A percentile compares a stretch with the other conserved stretches of the same genome.
These are phyloP conservation scores for Drosophila mimetica DNA, from an alignment of 2,888 invertebrate species.

Conservation along the genomic window DNA sequence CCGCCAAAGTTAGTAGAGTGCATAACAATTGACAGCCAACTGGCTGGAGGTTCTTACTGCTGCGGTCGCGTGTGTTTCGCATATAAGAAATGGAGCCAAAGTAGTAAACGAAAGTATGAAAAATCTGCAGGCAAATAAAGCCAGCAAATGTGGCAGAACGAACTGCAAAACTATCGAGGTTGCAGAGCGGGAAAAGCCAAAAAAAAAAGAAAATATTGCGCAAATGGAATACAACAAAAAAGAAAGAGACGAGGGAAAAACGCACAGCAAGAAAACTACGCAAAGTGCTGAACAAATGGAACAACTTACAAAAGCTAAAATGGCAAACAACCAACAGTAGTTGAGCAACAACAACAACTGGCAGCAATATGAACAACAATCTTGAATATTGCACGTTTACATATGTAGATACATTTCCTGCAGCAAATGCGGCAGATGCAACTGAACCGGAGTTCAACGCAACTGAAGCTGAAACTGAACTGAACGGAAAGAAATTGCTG, in stretches of 20 bases:
- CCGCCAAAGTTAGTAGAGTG: conserved; percentile 42
- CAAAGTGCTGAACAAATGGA: conserved; percentile 73
- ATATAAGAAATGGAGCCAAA: conserved; percentile 30
- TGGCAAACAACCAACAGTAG: conserved; percentile 56
- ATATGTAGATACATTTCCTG: conserved; percentile 77
- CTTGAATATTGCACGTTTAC: conserved; percentile 73
- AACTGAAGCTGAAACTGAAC: conserved; percentile 32
- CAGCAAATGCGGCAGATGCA: conserved; percentile 42
- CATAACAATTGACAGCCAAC: conserved; percentile 54
- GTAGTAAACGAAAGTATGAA: conserved; percentile 29
- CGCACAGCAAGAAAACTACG: conserved; percentile 41
- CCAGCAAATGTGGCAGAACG: conserved; percentile 65
- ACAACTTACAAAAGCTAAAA: conserved; percentile 75
- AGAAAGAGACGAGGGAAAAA: conserved; percentile 16
- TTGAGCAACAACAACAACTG: conserved; percentile 36
- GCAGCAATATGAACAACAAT: conserved; percentile 74
- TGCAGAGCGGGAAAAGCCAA: conserved; percentile 43
- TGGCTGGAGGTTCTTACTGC: conserved; percentile 22
- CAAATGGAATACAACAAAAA: conserved; percentile 39
- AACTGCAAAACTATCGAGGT: conserved; percentile 32
- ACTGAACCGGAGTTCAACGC: conserved; percentile 12
- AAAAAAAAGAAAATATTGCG: conserved; percentile 32
- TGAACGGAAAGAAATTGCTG: conserved; percentile 13
- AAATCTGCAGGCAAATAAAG: conserved; percentile 59
- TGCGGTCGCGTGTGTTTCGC: conserved; percentile 46